phyloP scores from a whole-genome alignment of 2,797 vertebrate species.

The Carapus acus region DNA sequence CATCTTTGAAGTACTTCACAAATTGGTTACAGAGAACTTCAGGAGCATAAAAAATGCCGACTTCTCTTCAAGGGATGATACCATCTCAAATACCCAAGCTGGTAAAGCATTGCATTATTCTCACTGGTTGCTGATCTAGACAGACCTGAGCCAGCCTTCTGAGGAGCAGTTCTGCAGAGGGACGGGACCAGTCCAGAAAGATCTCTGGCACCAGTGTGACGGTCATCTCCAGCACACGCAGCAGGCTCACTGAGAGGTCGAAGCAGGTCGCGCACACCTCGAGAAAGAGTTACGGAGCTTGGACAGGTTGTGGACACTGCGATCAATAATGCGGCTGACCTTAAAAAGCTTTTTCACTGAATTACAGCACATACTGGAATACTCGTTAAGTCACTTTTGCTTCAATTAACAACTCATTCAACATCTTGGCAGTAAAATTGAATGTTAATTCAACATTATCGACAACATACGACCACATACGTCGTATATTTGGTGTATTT shows the following conservation, averaged over 20 bases:
- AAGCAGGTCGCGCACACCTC: constrained; percentile 96
- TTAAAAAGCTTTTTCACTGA: not conserved
- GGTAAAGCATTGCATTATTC: too few relatives aligned
- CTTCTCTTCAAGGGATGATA: too few relatives aligned
- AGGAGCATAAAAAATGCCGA: too few relatives aligned
- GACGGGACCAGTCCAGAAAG: constrained; percentile 90
- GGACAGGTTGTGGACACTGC: too few relatives aligned
- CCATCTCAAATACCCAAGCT: too few relatives aligned
- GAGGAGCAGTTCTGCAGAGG: constrained; percentile 90
- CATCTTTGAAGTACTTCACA: too few relatives aligned
- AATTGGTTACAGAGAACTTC: too few relatives aligned
- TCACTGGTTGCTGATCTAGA: not conserved
- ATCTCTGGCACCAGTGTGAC: constrained; percentile 91
- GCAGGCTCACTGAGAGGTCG: constrained; percentile 95
- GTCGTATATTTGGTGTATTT: too few relatives aligned
- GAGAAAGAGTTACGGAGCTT: not conserved
- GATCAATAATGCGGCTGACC: not conserved
- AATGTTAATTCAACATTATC: not conserved
- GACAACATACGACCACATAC: too few relatives aligned
- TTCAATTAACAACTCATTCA: constrained; percentile 2
- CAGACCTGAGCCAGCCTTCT: constrained; percentile 90
- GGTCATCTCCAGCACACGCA: constrained; percentile 96
- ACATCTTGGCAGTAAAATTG: too few relatives aligned
- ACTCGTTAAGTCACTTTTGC: too few relatives aligned
- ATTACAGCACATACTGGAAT: not conserved